These are phyloP conservation scores for Phoeniculus purpureus DNA, from an alignment of 2,797 vertebrate genomes.

Conservation along the genomic window DNA sequence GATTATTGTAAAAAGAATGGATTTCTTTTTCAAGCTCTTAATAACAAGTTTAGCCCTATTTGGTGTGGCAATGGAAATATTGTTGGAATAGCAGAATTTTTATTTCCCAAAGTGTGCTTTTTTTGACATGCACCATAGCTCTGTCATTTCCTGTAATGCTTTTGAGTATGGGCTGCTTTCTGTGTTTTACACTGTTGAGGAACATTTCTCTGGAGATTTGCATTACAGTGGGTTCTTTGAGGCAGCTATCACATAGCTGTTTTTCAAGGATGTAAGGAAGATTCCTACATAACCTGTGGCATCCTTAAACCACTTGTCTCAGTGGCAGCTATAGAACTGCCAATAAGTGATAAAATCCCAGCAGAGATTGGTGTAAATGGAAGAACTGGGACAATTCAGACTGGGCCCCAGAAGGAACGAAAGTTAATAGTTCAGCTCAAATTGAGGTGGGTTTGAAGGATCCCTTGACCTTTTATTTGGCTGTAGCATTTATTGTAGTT, in stretches of 20 bases:
- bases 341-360: constrained; percentile 2
- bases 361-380: neutral
- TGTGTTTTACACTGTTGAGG: neutral
- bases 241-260: neutral
- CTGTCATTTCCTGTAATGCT: neutral
- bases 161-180: neutral
- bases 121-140: neutral
- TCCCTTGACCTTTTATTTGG: constrained; percentile 1
- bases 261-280: neutral
- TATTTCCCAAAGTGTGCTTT: neutral
- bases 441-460: neutral
- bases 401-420: neutral
- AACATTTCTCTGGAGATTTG: neutral
- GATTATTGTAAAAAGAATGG: neutral
- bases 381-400: neutral
- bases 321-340: neutral
- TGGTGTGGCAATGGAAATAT: neutral
- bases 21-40: neutral
- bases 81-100: neutral
- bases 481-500: neutral
- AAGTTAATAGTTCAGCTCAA: constrained; percentile 28
- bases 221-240: neutral
- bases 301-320: neutral
- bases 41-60: neutral
- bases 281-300: neutral